Base-by-base conservation (phyloP, 2,888 invertebrate genomes). In the Gastrophysa polygoni region DNA sequence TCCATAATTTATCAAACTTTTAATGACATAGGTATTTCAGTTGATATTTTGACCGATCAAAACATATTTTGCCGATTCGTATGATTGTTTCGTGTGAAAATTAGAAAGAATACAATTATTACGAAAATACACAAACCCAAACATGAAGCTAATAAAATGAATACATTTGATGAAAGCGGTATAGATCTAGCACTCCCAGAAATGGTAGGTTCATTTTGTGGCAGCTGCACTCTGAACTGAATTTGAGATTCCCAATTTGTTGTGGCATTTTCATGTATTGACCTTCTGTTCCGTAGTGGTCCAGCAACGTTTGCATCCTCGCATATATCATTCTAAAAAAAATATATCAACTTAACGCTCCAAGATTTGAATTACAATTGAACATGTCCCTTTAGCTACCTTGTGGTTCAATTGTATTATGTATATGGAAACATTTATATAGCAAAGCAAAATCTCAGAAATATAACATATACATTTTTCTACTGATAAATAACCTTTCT, bases 251-350 rank as follows among this genome's bases (percentile, higher is more conserved):
- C 61, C 60, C 59, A 59, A 11, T 56, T 48, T 11, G 49, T 61
- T 8, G 57, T 58, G 29, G 34, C 59, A 14, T 57, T 58, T 49
- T 17, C 24, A 38, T 55, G 34, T 38, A 20, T 24, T 4, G 54
- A 24, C 17, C 64, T 58, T 16, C 38, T 64, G n/a, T 47, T 34
- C 24, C 64, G 58, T 17, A 46, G 17, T 29, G 64, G 61, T 6
- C 61, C 51, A 24, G 55, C 14, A 14, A 61, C 48, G 20, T 50
- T 61, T 10, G 50, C 18, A 14, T 60, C 59, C 14, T 49, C 58
- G 18, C 68, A 68, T 10, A 51, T 20, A 32, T 58, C 63, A 28
- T 49, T 63, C 68, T 68, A 49, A 17, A 60, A 60, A 18, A 58
- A 58, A 58, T 28, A 32, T 6, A 11, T 17, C 48, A 34, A 58